These are phyloP conservation scores for Ceryle rudis DNA, from an alignment of 2,797 vertebrate species.

Conservation along the genomic window DNA sequence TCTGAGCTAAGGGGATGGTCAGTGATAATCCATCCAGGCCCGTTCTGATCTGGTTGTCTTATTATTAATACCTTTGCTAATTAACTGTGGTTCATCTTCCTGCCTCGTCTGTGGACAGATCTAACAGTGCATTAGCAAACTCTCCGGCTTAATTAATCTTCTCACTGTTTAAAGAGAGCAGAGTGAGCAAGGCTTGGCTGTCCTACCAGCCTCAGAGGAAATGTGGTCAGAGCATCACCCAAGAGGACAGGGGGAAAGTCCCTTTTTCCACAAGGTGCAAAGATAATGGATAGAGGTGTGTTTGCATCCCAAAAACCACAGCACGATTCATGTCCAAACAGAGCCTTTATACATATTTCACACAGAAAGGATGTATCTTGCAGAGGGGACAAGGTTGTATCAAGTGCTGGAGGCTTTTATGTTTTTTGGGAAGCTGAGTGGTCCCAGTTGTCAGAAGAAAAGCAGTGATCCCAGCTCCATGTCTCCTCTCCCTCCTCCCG, in stretches of 20 bases:
- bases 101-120: not conserved
- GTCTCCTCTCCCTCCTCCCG: not conserved
- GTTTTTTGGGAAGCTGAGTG: not conserved
- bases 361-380: not conserved
- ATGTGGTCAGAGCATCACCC: not conserved
- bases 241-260: not conserved
- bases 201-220: not conserved
- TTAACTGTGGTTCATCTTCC: not conserved
- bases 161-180: not conserved
- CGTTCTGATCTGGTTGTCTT: not conserved
- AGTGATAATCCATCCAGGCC: not conserved
- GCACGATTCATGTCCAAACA: not conserved
- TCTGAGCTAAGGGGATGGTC: not conserved
- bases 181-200: not conserved
- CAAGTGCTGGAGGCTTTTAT: not conserved
- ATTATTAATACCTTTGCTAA: constrained; percentile 37
- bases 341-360: constrained; percentile 32
- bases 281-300: not conserved
- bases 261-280: not conserved
- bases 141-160: not conserved
- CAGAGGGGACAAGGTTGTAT: not conserved
- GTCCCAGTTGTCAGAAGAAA: not conserved
- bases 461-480: not conserved
- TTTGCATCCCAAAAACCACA: not conserved
- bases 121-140: constrained; percentile 4